phyloP scores from a whole-genome alignment of 2,888 invertebrate genomes.

The Carabus problematicus region DNA sequence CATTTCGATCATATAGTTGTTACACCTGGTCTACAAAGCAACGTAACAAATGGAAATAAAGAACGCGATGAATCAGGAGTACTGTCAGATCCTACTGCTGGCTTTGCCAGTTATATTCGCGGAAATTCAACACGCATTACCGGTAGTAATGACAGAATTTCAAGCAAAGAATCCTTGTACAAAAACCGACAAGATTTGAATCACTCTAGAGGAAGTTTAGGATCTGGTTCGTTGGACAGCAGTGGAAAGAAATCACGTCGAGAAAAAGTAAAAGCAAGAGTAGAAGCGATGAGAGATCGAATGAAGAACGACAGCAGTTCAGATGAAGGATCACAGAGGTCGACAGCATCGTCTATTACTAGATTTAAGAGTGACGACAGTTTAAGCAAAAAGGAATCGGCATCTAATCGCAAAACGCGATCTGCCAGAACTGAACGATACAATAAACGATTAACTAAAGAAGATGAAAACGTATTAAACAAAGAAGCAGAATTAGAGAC shows the following conservation, averaged over 20 bases:
- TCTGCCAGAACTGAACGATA: conserved; percentile 82
- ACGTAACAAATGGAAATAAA: conserved; percentile 48
- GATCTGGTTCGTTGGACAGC: conserved; percentile 63
- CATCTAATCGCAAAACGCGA: conserved; percentile 70
- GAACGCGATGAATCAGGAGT: conserved; percentile 59
- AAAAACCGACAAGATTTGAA: conserved; percentile 47
- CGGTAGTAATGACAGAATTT: conserved; percentile 53
- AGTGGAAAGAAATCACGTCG: conserved; percentile 64
- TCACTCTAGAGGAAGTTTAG: conserved; percentile 51
- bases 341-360: conserved; percentile 70
- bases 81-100: conserved; percentile 66
- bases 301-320: conserved; percentile 71
- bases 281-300: conserved; percentile 69
- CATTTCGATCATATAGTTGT: conserved; percentile 74
- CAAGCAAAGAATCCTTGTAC: conserved; percentile 57
- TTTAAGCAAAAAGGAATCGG: conserved; percentile 62
- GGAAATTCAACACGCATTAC: conserved; percentile 50
- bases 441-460: conserved; percentile 75
- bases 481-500: conserved; percentile 61
- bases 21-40: conserved; percentile 55
- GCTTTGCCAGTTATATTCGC: conserved; percentile 50
- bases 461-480: conserved; percentile 68
- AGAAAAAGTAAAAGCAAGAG: conserved; percentile 70
- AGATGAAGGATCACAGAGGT: conserved; percentile 74
- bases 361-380: conserved; percentile 75